Percentiles rank a stretch among this genome's conserved stretches.
phyloP scores from a whole-genome alignment of 2,797 vertebrate genomes.

The Peromyscus melanophrys region DNA sequence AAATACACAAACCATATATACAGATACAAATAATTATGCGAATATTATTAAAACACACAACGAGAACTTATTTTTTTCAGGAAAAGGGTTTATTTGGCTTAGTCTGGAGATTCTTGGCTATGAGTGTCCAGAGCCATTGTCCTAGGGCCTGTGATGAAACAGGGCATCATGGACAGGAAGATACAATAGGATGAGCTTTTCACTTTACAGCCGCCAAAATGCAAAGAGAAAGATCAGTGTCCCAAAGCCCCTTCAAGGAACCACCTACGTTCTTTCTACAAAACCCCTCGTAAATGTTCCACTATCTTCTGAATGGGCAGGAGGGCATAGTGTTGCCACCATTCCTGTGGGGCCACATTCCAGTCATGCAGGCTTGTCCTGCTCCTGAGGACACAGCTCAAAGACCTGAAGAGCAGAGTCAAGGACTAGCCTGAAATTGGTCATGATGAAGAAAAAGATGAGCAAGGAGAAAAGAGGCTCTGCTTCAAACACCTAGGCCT shows the following conservation, averaged over 20 bases:
- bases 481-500: conserved; percentile 84
- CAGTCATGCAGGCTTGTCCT: conserved; percentile 90
- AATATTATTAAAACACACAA: not conserved
- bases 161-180: not conserved
- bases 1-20: not conserved
- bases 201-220: not conserved
- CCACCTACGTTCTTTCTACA: not conserved
- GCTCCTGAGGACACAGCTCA: conserved; percentile 89
- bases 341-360: conserved; percentile 91
- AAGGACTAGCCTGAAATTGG: conserved; percentile 94
- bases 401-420: conserved; percentile 87
- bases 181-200: not conserved
- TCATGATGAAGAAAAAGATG: conserved; percentile 95
- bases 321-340: conserved; percentile 92
- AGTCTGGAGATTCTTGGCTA: not conserved
- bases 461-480: conserved; percentile 93
- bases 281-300: not conserved
- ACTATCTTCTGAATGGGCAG: not conserved
- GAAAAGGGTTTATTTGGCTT: not conserved
- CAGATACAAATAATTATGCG: not conserved
- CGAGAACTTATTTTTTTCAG: not conserved
- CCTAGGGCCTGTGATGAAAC: not conserved
- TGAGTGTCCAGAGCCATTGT: not conserved
- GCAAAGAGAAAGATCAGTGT: not conserved
- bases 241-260: not conserved